These are phyloP conservation scores for Schizothorax lantsangensis DNA, from an alignment of 2,797 vertebrate genomes.

Conservation along the genomic window DNA sequence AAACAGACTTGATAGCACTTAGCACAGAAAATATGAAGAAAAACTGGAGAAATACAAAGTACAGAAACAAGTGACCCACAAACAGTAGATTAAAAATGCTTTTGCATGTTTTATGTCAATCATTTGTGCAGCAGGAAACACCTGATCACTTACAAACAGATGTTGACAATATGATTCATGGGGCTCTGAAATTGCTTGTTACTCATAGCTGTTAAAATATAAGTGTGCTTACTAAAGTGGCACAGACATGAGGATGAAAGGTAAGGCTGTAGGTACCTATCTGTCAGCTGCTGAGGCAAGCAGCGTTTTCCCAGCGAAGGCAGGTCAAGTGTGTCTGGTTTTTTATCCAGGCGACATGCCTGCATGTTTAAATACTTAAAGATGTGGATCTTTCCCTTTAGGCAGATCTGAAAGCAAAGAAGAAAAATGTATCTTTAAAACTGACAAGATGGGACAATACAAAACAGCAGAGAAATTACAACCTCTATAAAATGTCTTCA, in stretches of 20 bases:
- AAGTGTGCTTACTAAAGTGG: background rate
- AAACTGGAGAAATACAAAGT: too few relatives aligned
- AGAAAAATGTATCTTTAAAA: background rate
- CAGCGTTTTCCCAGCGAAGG: constrained; percentile 90
- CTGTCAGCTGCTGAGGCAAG: constrained; percentile 92
- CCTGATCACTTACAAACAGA: background rate
- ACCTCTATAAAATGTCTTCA: background rate
- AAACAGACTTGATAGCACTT: too few relatives aligned
- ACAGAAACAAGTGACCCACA: too few relatives aligned
- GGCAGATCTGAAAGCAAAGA: constrained; percentile 86
- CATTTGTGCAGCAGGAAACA: background rate
- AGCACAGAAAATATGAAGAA: too few relatives aligned
- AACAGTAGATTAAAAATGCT: too few relatives aligned
- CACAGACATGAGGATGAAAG: background rate
- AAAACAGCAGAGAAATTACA: background rate
- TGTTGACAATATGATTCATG: constrained; percentile 2
- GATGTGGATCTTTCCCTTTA: constrained; percentile 98
- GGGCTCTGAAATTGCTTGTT: background rate
- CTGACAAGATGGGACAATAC: background rate
- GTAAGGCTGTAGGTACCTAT: constrained; percentile 81
- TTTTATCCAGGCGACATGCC: constrained; percentile 94
- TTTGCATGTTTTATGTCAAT: background rate
- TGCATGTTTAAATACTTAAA: constrained; percentile 98
- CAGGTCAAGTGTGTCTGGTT: constrained; percentile 94
- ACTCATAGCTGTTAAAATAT: background rate